These are phyloP conservation scores for Clupea harengus DNA, from an alignment of 2,113 vertebrate species.

Conservation along the genomic window DNA sequence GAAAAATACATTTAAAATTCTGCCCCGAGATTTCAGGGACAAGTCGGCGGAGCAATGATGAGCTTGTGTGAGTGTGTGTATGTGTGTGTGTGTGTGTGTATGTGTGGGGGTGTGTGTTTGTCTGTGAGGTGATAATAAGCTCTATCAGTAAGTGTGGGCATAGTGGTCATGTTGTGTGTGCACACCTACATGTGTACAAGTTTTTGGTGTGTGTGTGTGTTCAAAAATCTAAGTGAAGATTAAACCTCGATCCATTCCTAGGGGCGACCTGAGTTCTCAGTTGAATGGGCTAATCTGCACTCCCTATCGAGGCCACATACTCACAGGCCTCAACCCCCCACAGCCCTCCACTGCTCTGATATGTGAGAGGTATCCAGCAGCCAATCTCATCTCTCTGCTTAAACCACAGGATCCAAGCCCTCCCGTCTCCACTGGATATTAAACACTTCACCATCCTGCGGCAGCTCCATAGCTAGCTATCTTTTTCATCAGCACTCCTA, in stretches of 20 bases:
- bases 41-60: not conserved
- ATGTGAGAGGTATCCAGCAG: not conserved
- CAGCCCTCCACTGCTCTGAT: not conserved
- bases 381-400: not conserved
- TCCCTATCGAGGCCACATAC: not conserved
- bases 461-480: not conserved
- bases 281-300: not conserved
- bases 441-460: not conserved
- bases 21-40: not conserved
- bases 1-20: not conserved
- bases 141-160: not conserved
- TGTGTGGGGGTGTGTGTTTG: not conserved
- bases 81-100: not conserved
- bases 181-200: not conserved
- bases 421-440: not conserved
- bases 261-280: not conserved
- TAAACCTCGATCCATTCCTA: not conserved
- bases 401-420: not conserved
- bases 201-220: not conserved
- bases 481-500: conserved; percentile 1
- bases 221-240: not conserved
- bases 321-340: not conserved
- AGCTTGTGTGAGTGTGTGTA: not conserved
- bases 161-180: not conserved
- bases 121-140: not conserved